Evolutionary conservation across 2,113 vertebrate species (phyloP).

Genomic region (Osmerus mordax): DNA sequence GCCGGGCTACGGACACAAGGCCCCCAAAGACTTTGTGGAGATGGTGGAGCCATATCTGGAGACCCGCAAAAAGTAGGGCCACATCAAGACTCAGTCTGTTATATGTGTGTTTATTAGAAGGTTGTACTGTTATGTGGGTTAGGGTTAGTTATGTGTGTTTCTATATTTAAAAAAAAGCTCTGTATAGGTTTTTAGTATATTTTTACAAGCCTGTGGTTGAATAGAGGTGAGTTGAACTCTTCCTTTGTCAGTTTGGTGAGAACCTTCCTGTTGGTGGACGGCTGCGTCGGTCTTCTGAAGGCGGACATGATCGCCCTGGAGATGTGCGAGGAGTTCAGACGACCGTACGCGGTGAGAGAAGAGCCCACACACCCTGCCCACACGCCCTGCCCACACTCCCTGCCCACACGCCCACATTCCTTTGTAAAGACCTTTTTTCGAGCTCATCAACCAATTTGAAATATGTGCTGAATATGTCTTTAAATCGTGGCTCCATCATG

Average conservation of each 20-base stretch:
- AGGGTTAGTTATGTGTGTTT: no score
- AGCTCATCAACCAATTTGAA: no score
- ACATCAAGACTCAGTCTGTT: not conserved
- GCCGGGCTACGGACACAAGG: slow-evolving; percentile 90
- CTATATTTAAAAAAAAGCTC: not conserved
- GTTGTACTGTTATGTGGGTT: no score
- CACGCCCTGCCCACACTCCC: no score
- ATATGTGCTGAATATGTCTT: no score
- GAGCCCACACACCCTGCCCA: no score
- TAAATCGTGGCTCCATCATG: not conserved
- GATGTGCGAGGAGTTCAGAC: slow-evolving; percentile 90
- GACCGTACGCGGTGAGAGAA: slow-evolving; percentile 86
- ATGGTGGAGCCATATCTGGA: slow-evolving; percentile 93
- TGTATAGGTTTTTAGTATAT: not conserved
- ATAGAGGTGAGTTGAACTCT: not conserved
- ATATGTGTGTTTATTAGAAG: not conserved
- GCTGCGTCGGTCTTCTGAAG: slow-evolving; percentile 80
- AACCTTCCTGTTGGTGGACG: slow-evolving; percentile 90
- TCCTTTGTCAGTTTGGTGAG: slow-evolving; percentile 78
- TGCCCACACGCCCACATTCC: no score
- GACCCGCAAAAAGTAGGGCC: slow-evolving; percentile 79
- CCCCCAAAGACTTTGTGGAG: slow-evolving; percentile 86
- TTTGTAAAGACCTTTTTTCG: no score
- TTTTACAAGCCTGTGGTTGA: no score
- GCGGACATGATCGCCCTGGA: slow-evolving; percentile 83